Percentiles rank a stretch among this genome's conserved stretches.
phyloP scores from a whole-genome alignment of 2,113 vertebrate genomes.

The Ursus arctos region DNA sequence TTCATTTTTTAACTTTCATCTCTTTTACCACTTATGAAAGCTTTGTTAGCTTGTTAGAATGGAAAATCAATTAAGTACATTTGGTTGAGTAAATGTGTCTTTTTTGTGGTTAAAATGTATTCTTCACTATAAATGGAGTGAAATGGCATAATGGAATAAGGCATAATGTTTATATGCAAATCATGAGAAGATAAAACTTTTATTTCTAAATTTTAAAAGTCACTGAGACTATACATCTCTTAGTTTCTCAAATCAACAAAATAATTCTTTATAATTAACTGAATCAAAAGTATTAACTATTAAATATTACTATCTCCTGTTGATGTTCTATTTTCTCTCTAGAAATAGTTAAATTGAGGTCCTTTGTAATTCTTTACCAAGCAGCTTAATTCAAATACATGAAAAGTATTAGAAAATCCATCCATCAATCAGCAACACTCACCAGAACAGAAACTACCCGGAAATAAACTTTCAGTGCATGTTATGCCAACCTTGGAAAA shows the following conservation, averaged over 20 bases:
- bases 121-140: not conserved
- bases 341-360: not conserved
- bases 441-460: not conserved
- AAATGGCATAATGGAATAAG: not conserved
- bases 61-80: conserved; percentile 35
- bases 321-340: not conserved
- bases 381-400: not conserved
- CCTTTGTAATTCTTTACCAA: not conserved
- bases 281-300: not conserved
- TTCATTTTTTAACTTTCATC: not conserved
- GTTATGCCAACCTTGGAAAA: not conserved
- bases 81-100: not conserved
- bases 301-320: not conserved
- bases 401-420: conserved; percentile 1
- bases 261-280: conserved; percentile 6
- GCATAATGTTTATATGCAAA: not conserved
- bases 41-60: conserved; percentile 10
- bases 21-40: not conserved
- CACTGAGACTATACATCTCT: not conserved
- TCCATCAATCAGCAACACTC: not conserved
- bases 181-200: not conserved
- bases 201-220: conserved; percentile 26
- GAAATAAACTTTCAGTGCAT: not conserved
- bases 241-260: conserved; percentile 9
- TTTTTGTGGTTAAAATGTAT: not conserved